Evolutionary conservation across 1,140 invertebrate genomes (phyloP), one percentile per base, ranked within the genome.

Genomic region (Anastrepha obliqua): DNA sequence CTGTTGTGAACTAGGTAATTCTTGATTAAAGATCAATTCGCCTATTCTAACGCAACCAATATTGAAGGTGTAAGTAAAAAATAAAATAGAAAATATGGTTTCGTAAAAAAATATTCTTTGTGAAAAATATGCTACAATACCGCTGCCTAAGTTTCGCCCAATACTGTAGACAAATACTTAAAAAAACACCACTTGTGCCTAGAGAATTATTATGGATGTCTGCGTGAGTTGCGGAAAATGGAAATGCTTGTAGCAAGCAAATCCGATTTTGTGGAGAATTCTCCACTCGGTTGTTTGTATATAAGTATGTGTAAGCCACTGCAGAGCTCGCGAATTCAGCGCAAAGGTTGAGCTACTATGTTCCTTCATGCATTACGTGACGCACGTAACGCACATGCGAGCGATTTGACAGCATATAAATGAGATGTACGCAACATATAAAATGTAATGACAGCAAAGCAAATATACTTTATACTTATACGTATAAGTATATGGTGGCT

Each of bases 301-400:
- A 11, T 55, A 11, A 8, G 51, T 55, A 6, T 55, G 51, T 55
- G 51, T 11, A 0, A 55, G 51, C 51, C 11, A 11, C 51, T 55
- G 6, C 11, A 55, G 6, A 11, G 6, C 51, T 3, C 51, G 51
- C 51, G 2, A 6, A 6, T 55, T 11, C 8, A 20, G n/a, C 42
- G 5, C 9, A 44, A 20, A 51, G 17, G 47, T 20, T 55, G 29
- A 81, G 29, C 13, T 81, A 20, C 47, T 55, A 9, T 15, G 74
- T 9, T 55, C 20, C n/a, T n/a, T 81, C 74, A 81, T 81, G 74
- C 74, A 81, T 81, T 81, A 81, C 47, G 74, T 81, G 47, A 58
- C 74, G 74, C 74, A 81, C 74, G 74, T 81, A 81, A 81, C 47
- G 74, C n/a, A 81, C 74, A 81, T 81, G 74, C 55, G 74, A 81